Evolutionary conservation across 1,140 invertebrate species (phyloP).

Genomic region (Drepana arcuata): DNA sequence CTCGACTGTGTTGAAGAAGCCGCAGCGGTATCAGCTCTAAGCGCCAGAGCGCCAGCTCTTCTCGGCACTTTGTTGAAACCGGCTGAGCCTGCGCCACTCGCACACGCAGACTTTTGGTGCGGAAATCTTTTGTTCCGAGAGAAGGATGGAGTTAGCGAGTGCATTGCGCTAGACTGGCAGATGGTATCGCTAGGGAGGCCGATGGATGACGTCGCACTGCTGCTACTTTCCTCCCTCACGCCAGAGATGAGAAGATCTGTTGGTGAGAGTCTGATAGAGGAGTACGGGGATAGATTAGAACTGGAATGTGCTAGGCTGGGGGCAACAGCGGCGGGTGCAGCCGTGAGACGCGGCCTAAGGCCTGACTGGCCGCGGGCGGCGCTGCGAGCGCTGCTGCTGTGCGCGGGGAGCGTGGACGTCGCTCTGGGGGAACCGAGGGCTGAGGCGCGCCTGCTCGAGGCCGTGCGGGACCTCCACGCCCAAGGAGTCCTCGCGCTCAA

Average conservation of each 20-base stretch:
- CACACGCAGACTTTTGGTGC: slow-evolving; percentile 88
- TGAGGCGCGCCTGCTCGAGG: slow-evolving; percentile 60
- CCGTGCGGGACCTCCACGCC: slow-evolving; percentile 52
- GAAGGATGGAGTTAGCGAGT: slow-evolving; percentile 67
- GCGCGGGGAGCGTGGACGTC: slow-evolving; percentile 85
- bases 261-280: slow-evolving; percentile 75
- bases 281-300: slow-evolving; percentile 78
- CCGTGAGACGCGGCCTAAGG: slow-evolving; percentile 72
- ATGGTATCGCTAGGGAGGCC: slow-evolving; percentile 83
- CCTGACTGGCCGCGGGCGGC: slow-evolving; percentile 81
- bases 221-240: slow-evolving; percentile 84
- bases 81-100: slow-evolving; percentile 80
- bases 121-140: slow-evolving; percentile 83
- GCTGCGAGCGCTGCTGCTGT: slow-evolving; percentile 80
- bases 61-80: slow-evolving; percentile 76
- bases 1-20: slow-evolving; percentile 69
- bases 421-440: slow-evolving; percentile 80
- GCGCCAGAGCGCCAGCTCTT: slow-evolving; percentile 48
- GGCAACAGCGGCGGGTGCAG: slow-evolving; percentile 73
- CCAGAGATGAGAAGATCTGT: slow-evolving; percentile 77
- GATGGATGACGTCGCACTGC: slow-evolving; percentile 81
- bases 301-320: slow-evolving; percentile 71
- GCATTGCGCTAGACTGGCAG: slow-evolving; percentile 86
- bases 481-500: slow-evolving; percentile 53
- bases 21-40: slow-evolving; percentile 46